Evolutionary conservation across 2,888 invertebrate genomes (phyloP).

Genomic region (Tipula unca): DNA sequence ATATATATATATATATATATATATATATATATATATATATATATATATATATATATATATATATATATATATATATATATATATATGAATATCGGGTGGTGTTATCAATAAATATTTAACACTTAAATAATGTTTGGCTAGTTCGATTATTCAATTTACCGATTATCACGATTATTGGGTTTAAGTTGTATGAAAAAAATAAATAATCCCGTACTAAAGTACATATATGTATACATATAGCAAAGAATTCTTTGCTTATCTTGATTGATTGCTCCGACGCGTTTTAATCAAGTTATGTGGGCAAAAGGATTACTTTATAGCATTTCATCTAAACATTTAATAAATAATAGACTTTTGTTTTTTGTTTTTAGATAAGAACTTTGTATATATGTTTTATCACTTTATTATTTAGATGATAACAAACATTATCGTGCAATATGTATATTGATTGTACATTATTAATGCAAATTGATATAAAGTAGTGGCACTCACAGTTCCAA

Average conservation of each 20-base stretch:
- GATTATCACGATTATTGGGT: neutral
- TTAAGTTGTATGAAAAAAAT: neutral
- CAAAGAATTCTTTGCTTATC: neutral
- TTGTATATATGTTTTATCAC: neutral
- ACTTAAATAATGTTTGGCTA: neutral
- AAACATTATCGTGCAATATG: neutral
- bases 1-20: too few relatives aligned
- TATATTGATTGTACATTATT: neutral
- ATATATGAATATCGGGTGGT: neutral
- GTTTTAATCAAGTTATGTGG: neutral
- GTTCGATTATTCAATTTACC: neutral
- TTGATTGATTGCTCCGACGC: neutral
- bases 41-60: too few relatives aligned
- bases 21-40: too few relatives aligned
- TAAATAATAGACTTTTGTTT: neutral
- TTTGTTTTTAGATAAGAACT: neutral
- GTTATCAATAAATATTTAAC: neutral
- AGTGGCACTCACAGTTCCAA: neutral
- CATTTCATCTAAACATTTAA: neutral
- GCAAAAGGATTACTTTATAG: neutral
- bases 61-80: too few relatives aligned
- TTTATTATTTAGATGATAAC: neutral
- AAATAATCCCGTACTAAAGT: neutral
- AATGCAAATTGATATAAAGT: neutral
- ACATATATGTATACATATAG: neutral